A percentile compares a stretch with the other conserved stretches of the same genome.
Evolutionary conservation across 1,140 invertebrate species (phyloP).

Genomic region (Oryctes rhinoceros): DNA sequence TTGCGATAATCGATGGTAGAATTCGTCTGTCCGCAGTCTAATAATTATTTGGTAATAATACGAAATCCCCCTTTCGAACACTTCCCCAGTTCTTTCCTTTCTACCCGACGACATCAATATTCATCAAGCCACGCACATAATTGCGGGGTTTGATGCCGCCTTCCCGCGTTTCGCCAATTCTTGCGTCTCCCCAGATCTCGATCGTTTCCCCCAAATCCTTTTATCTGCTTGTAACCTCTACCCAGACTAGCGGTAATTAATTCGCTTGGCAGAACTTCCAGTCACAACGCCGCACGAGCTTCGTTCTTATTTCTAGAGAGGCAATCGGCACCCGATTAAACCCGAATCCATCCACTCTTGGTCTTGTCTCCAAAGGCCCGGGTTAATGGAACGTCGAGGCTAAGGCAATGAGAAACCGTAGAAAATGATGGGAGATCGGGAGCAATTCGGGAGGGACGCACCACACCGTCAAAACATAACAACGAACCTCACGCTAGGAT

Average conservation of each 20-base stretch:
- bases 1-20: too few relatives aligned
- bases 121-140: background rate
- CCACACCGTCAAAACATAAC: too few relatives aligned
- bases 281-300: background rate
- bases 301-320: background rate
- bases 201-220: background rate
- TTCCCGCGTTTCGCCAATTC: background rate
- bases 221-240: constrained; percentile 1
- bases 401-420: background rate
- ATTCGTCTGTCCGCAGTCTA: too few relatives aligned
- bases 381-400: constrained; percentile 8
- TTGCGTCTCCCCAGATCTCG: background rate
- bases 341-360: background rate
- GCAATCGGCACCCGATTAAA: background rate
- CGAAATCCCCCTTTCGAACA: background rate
- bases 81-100: background rate
- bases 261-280: background rate
- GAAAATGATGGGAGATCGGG: too few relatives aligned
- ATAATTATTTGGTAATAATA: too few relatives aligned
- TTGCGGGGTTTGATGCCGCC: background rate
- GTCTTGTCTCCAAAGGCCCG: background rate
- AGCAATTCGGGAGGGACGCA: too few relatives aligned
- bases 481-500: too few relatives aligned
- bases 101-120: background rate
- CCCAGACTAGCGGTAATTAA: background rate